A percentile compares a stretch with the other conserved stretches of the same genome.
These are phyloP conservation scores for Caenorhabditis sp. DNA, from an alignment of 2,888 invertebrate species.

Conservation along the genomic window DNA sequence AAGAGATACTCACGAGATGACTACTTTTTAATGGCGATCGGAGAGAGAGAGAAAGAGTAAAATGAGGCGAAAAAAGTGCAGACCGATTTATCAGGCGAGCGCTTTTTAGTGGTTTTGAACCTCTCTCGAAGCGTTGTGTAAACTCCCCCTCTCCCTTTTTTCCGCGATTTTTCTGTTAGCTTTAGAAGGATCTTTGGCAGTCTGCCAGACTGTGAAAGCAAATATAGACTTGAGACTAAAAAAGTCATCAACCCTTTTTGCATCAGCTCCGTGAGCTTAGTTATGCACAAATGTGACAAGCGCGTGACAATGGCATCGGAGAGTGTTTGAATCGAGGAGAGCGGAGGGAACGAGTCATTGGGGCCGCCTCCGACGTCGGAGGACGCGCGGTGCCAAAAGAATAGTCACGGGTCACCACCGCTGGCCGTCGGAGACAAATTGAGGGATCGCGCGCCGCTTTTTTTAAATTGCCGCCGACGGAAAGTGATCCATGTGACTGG, in stretches of 20 bases:
- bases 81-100: background rate
- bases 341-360: too few relatives aligned
- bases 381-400: constrained; percentile 42
- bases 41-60: too few relatives aligned
- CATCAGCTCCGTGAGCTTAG: too few relatives aligned
- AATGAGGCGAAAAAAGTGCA: constrained; percentile 23
- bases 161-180: constrained; percentile 8
- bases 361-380: too few relatives aligned
- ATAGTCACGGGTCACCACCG: constrained; percentile 36
- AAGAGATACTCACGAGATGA: background rate
- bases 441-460: constrained; percentile 6
- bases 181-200: constrained; percentile 14
- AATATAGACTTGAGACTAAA: too few relatives aligned
- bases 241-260: too few relatives aligned
- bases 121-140: too few relatives aligned
- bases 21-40: background rate
- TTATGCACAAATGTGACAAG: too few relatives aligned
- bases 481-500: constrained; percentile 11
- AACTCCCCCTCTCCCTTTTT: constrained; percentile 1
- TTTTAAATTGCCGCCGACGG: constrained; percentile 25
- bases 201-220: too few relatives aligned
- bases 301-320: too few relatives aligned
- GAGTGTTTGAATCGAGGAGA: constrained; percentile 11
- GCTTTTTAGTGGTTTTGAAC: constrained; percentile 14
- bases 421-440: constrained; percentile 12